phyloP scores from a whole-genome alignment of 92 coral and sea anemone genomes.

The Umimayanthus kanabou region DNA sequence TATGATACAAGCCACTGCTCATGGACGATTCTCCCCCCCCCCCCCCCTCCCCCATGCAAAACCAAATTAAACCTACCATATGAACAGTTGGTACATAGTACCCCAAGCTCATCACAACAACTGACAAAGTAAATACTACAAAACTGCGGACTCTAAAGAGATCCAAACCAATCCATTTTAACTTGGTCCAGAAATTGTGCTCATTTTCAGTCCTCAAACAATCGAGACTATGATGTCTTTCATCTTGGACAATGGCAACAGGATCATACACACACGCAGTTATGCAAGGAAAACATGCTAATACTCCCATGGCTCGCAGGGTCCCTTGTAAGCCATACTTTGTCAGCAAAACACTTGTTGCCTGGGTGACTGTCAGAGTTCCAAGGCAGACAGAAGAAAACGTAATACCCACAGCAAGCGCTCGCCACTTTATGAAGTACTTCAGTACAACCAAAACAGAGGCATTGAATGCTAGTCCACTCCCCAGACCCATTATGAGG shows the following conservation, averaged over 20 bases:
- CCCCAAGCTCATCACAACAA: conserved; percentile 37
- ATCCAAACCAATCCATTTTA: conserved; percentile 24
- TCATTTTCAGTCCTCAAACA: background rate
- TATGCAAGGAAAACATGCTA: conserved; percentile 24
- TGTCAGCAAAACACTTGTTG: conserved; percentile 12
- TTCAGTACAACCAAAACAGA: conserved; percentile 31
- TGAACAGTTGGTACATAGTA: conserved; percentile 33
- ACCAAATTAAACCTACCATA: conserved; percentile 7
- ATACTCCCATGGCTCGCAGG: conserved; percentile 26
- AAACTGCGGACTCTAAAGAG: conserved; percentile 17
- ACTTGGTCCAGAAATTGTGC: conserved; percentile 2
- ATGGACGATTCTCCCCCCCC: no score
- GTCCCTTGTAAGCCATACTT: conserved; percentile 20
- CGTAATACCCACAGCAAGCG: conserved; percentile 25
- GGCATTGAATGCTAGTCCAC: conserved; percentile 39
- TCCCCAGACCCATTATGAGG: conserved; percentile 27
- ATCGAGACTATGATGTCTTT: background rate
- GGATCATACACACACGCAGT: conserved; percentile 31
- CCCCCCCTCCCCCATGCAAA: background rate
- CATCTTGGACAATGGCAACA: background rate
- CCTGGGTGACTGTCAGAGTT: conserved; percentile 33
- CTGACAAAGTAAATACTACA: conserved; percentile 26
- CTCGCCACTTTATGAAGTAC: conserved; percentile 20
- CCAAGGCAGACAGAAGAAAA: conserved; percentile 44
- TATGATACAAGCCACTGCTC: background rate